phyloP scores from a whole-genome alignment of 2,888 invertebrate genomes.

The Dryococelus australis region DNA sequence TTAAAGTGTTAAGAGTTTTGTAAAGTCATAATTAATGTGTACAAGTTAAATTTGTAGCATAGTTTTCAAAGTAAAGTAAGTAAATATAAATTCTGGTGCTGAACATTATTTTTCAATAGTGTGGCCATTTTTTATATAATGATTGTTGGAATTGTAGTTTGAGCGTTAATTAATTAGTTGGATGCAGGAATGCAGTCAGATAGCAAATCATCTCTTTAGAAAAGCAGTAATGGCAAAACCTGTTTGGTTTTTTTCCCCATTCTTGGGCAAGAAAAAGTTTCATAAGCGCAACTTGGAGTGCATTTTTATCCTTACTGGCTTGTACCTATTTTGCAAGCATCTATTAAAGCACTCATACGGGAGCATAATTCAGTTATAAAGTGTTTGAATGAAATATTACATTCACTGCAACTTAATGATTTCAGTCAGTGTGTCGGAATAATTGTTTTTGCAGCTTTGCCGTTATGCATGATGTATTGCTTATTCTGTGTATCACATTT shows the following conservation, averaged over 20 bases:
- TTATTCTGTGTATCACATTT: background rate
- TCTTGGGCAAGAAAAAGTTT: background rate
- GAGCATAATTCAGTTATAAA: background rate
- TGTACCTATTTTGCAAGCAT: background rate
- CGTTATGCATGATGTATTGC: background rate
- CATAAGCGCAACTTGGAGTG: background rate
- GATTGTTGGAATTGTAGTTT: too few species aligned
- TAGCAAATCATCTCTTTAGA: background rate
- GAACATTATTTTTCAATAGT: too few species aligned
- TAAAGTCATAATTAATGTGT: too few species aligned
- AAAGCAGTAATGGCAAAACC: background rate
- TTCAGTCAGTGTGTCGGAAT: too few species aligned
- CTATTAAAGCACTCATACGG: background rate
- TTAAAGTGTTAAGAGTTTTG: too few species aligned
- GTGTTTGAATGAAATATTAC: background rate
- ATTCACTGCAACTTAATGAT: background rate
- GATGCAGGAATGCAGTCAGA: too few species aligned
- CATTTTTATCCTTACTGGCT: background rate
- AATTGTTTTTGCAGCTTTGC: background rate
- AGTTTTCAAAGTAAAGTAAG: too few species aligned
- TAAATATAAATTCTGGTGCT: too few species aligned
- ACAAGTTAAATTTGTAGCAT: too few species aligned
- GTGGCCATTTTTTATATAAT: too few species aligned
- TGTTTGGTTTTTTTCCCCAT: background rate
- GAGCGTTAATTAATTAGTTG: too few species aligned